Evolutionary conservation across 2,797 vertebrate species (phyloP).

Genomic region (Mus spretus): DNA sequence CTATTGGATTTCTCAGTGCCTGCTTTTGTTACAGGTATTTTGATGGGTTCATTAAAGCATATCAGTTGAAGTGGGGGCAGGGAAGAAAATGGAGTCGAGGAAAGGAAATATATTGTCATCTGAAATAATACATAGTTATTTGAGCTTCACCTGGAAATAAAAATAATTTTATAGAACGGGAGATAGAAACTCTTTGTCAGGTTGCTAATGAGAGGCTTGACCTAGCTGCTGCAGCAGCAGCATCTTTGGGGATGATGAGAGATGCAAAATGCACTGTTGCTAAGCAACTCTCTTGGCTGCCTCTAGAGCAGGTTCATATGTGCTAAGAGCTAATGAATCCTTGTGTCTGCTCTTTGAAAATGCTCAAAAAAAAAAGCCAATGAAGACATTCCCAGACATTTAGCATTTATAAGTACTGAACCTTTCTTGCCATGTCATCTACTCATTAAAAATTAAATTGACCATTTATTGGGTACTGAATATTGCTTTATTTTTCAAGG

Average conservation of each 20-base stretch:
- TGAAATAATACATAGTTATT: conserved; percentile 68
- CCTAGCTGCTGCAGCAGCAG: conserved; percentile 72
- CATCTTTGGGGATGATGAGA: conserved; percentile 83
- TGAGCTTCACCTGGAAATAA: conserved; percentile 79
- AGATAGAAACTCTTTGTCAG: conserved; percentile 82
- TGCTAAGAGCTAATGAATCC: conserved; percentile 83
- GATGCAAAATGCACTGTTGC: conserved; percentile 90
- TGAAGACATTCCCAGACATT: conserved; percentile 83
- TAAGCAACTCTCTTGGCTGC: conserved; percentile 87
- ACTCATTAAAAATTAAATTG: conserved; percentile 72
- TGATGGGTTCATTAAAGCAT: conserved; percentile 75
- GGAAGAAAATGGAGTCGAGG: conserved; percentile 54
- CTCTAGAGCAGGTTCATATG: conserved; percentile 82
- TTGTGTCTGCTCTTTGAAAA: conserved; percentile 81
- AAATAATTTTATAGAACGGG: conserved; percentile 82
- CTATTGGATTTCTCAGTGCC: conserved; percentile 72
- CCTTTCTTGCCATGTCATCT: conserved; percentile 77
- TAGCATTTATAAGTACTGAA: conserved; percentile 78
- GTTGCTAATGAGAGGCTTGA: conserved; percentile 87
- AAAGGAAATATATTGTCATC: conserved; percentile 60
- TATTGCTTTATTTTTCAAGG: conserved; percentile 65
- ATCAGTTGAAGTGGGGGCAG: conserved; percentile 65
- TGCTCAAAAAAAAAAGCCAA: conserved; percentile 75
- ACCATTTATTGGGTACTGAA: conserved; percentile 67
- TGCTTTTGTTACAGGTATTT: conserved; percentile 83